A percentile compares a stretch with the other conserved stretches of the same genome.
These are phyloP conservation scores for Theocolax elegans DNA, from an alignment of 1,140 invertebrate genomes.

Conservation along the genomic window DNA sequence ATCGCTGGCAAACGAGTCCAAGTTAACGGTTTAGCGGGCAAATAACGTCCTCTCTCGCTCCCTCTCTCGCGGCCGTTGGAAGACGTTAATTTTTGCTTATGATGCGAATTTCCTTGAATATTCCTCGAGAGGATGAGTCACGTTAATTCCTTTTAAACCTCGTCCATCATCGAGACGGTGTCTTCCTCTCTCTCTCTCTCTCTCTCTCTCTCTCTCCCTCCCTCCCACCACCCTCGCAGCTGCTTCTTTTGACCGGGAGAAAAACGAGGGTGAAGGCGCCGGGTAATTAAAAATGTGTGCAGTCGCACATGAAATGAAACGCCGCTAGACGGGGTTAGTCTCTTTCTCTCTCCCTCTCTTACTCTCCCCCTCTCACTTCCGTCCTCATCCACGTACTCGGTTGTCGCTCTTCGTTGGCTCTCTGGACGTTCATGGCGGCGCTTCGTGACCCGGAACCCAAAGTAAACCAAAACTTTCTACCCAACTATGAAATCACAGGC, in stretches of 20 bases:
- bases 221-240: no score
- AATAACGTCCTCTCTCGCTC: no score
- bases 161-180: neutral
- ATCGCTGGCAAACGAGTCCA: no score
- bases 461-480: neutral
- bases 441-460: slow-evolving; percentile 19
- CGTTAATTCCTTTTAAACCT: neutral
- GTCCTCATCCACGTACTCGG: no score
- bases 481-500: slow-evolving; percentile 1
- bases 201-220: no score
- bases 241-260: no score
- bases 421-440: no score
- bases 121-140: neutral
- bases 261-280: no score
- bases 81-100: slow-evolving; percentile 12
- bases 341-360: slow-evolving; percentile 18
- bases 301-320: slow-evolving; percentile 42
- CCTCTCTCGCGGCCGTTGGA: no score
- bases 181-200: neutral
- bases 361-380: no score
- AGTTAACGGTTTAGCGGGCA: no score
- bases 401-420: no score
- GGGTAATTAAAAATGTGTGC: slow-evolving; percentile 45
- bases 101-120: neutral
- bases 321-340: slow-evolving; percentile 27